Base-by-base conservation (phyloP, 2,797 vertebrate species). In the Chrosomus eos region DNA sequence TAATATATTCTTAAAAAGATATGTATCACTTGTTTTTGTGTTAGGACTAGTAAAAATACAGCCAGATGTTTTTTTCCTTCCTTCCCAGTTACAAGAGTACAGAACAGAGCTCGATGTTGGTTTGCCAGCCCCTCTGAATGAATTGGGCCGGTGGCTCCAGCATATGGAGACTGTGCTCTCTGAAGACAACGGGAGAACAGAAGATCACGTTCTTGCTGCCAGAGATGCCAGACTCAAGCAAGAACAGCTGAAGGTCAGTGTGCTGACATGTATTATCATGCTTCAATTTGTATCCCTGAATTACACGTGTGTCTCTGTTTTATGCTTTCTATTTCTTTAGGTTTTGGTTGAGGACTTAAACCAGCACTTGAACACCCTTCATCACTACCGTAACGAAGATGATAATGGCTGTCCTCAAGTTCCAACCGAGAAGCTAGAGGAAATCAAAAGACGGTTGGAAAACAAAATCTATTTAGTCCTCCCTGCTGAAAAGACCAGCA, bases 371-470 rank as follows among this genome's bases (percentile, higher is more conserved):
- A 91, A 93, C 67, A 89, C 87, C n/a, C 93, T 98, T 71, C 92
- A 94, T 70, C 81, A 91, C 4, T 97, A 95, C 89, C 87, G 89
- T 88, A 97, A 96, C 82, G 83, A 82, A 88, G 96, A 96, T 62
- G 91, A 94, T 53, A 88, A 91, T 0, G 93, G 92, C 19, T 90
- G 89, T 60, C 79, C 87, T 0, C 43, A 92, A 26, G 94, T 98
- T 9, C 94, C 96, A 0, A 85, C 86, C 51, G 93, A 94, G 88
- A 97, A 95, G 88, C 86, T 97, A 81, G 94, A 97, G 10, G 96
- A 97, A 89, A 94, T 98, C 90, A 95, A 93, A 91, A 95, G 91
- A 94, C 94, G 96, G 95, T 93, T 40, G 60, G 68, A 0, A 40
- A 38, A 85, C 53, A 1, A 18, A 33, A 31, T 71, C 10, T 38